Conservation (phyloP, 2,888 invertebrate genomes). For the Glaucopsyche alexis region DNA sequence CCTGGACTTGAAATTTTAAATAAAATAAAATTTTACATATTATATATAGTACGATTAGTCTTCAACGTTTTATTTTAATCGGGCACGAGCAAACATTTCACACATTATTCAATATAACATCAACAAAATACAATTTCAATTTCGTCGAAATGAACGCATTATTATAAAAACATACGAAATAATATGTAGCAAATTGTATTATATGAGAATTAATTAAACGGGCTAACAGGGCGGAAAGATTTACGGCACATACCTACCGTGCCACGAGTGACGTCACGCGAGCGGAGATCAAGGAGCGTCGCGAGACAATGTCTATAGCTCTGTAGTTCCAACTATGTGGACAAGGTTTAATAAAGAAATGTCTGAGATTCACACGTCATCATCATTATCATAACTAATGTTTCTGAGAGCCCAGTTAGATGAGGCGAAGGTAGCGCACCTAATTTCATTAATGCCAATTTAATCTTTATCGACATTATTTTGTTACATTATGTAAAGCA, state of each 20-base stretch:
- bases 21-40: no score
- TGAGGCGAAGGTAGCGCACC: no score
- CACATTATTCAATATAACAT: not conserved
- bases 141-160: not conserved
- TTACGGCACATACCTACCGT: slow-evolving; percentile 66
- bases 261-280: slow-evolving; percentile 43
- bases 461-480: no score
- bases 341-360: slow-evolving; percentile 12
- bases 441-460: no score
- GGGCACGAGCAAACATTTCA: not conserved
- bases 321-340: slow-evolving; percentile 17
- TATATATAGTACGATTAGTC: no score
- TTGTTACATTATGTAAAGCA: no score
- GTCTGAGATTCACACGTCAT: not conserved
- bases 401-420: no score
- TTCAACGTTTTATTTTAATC: no score
- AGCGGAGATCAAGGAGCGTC: slow-evolving; percentile 34
- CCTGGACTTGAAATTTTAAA: no score
- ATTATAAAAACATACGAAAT: slow-evolving; percentile 30
- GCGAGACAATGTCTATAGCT: slow-evolving; percentile 1
- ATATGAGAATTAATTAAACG: slow-evolving; percentile 76
- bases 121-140: slow-evolving; percentile 9
- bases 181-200: slow-evolving; percentile 49
- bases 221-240: slow-evolving; percentile 69
- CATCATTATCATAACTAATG: not conserved